Percentiles rank a stretch among this genome's conserved stretches.
phyloP scores from a whole-genome alignment of 37 sponge, comb jelly and placozoan species.

The Crambe crambe region DNA sequence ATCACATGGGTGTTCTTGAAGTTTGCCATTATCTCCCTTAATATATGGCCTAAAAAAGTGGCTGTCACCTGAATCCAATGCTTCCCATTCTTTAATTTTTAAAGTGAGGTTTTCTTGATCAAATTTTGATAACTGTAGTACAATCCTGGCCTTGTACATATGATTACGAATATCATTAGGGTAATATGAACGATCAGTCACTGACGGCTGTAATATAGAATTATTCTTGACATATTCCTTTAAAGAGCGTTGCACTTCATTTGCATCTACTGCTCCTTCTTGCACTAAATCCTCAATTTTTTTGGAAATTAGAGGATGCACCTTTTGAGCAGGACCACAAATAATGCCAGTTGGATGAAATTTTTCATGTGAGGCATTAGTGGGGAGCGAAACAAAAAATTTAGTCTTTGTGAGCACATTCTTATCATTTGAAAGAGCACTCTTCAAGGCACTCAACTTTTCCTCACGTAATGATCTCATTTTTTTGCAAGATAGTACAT shows the following conservation, averaged over 20 bases:
- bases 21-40: too few species aligned
- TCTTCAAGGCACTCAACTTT: not conserved
- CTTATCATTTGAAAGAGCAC: not conserved
- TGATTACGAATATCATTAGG: constrained; percentile 46
- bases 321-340: constrained; percentile 26
- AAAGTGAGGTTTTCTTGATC: too few species aligned
- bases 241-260: constrained; percentile 1
- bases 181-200: too few species aligned
- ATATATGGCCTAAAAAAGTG: too few species aligned
- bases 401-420: not conserved
- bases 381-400: constrained; percentile 33
- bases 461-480: not conserved
- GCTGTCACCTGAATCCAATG: too few species aligned
- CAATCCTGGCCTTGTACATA: constrained; percentile 22
- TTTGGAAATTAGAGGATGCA: constrained; percentile 9
- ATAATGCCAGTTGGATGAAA: constrained; percentile 10
- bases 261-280: constrained; percentile 17
- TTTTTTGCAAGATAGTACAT: too few species aligned
- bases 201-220: constrained; percentile 9
- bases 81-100: too few species aligned
- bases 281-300: constrained; percentile 26
- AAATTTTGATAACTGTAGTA: constrained; percentile 28
- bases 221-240: not conserved
- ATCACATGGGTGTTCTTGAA: too few species aligned
- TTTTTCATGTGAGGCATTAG: constrained; percentile 23